Base-by-base conservation (phyloP, 2,888 invertebrate genomes). In the Andrena camellia region DNA sequence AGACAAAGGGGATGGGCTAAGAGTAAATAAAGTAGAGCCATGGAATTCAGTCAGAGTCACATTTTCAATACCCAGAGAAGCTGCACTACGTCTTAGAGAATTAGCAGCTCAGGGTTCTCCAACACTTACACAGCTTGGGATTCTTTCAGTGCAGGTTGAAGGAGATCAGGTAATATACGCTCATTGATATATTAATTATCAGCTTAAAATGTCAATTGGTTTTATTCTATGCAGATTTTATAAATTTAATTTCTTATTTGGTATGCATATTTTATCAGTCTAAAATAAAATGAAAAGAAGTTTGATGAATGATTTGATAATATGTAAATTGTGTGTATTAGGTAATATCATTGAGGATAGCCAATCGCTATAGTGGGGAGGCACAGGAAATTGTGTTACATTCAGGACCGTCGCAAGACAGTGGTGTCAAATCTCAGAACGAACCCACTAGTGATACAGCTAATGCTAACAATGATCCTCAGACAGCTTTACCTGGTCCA, bases 11-110 rank as follows among this genome's bases (percentile, higher is more conserved):
- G 95, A 95, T 89, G 95, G 95, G 91, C 94, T 97, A 91, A 95
- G 95, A 93, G 95, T 97, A 89, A 95, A 96, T 93, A 97, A 97
- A 94, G 96, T 98, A 95, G 99, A 99, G 96, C 99, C 99, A 96
- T 99, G 98, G 98, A 98, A 99, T 95, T 98, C 98, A 91, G 99
- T 99, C 92, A 97, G 98, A 95, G 98, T 99, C 94, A 99, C 99
- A 95, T 97, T 99, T 96, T 98, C 98, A 94, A 98, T 99, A 95
- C 99, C 99, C 92, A 97, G 97, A 94, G 99, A 99, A 95, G 99
- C 99, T 93, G 99, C 99, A 93, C 96, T 97, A 92, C 97, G 98
- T 90, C 95, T 99, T 93, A 96, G 98, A 91, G 98, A 98, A 94
- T 95, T 99, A 94, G 99, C 99, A 87, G 97, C 97, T 92, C 97